A percentile compares a stretch with the other conserved stretches of the same genome.
Evolutionary conservation across 2,888 invertebrate genomes (phyloP).

Genomic region (Euplagia quadripunctaria): DNA sequence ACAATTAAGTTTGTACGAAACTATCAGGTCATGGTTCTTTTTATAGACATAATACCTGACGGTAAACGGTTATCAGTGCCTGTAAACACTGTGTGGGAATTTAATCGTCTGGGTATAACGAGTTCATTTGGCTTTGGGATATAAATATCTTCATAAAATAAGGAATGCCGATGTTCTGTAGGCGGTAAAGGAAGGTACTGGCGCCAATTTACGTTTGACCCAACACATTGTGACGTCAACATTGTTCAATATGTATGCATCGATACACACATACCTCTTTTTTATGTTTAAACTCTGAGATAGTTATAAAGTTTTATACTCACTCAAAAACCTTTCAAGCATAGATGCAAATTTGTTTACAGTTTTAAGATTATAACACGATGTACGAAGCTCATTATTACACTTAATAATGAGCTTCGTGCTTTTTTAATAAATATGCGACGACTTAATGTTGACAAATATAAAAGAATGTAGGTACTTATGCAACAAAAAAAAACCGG

Average conservation of each 20-base stretch:
- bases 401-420: background rate
- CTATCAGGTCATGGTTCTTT: too few relatives aligned
- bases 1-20: too few relatives aligned
- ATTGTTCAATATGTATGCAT: background rate
- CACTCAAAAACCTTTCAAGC: background rate
- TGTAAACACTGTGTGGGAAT: background rate
- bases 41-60: background rate
- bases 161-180: slow-evolving; percentile 31
- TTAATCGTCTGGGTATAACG: background rate
- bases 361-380: background rate
- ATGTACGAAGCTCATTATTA: background rate
- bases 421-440: background rate
- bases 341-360: background rate
- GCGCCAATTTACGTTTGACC: slow-evolving; percentile 28
- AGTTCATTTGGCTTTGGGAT: slow-evolving; percentile 4
- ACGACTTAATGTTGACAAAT: too few relatives aligned
- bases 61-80: background rate
- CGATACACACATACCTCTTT: background rate
- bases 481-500: too few relatives aligned
- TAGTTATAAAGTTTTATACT: background rate
- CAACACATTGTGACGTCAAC: slow-evolving; percentile 22
- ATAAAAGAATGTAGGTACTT: too few relatives aligned
- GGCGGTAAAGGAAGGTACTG: slow-evolving; percentile 21
- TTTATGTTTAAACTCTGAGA: background rate
- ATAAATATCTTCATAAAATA: slow-evolving; percentile 33